A percentile compares a stretch with the other conserved stretches of the same genome.
These are phyloP conservation scores for Tholera decimalis DNA, from an alignment of 2,888 invertebrate species.

Conservation along the genomic window DNA sequence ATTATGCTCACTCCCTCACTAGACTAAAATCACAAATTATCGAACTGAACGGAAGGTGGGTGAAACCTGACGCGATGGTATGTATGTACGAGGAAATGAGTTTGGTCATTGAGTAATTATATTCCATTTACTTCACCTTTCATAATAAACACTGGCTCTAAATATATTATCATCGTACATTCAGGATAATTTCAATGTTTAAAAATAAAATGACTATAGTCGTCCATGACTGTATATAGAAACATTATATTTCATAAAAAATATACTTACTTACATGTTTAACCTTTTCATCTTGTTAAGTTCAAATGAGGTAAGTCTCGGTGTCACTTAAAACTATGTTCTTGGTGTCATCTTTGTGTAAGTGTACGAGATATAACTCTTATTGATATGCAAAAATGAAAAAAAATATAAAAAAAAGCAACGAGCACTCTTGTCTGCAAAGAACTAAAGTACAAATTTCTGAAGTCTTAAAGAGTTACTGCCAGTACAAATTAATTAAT, in stretches of 20 bases:
- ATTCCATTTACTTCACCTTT: conserved; percentile 65
- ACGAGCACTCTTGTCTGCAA: conserved; percentile 85
- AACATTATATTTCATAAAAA: conserved; percentile 74
- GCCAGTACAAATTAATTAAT: conserved; percentile 91
- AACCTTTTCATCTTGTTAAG: conserved; percentile 71
- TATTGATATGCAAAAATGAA: conserved; percentile 68
- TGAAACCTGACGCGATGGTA: conserved; percentile 48
- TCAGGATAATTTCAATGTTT: conserved; percentile 69
- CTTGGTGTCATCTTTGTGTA: conserved; percentile 86
- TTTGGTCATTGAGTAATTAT: conserved; percentile 62
- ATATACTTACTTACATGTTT: conserved; percentile 62
- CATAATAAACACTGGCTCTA: conserved; percentile 69
- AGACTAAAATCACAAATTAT: conserved; percentile 73
- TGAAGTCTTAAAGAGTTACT: conserved; percentile 87
- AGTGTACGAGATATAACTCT: conserved; percentile 73
- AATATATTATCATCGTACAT: conserved; percentile 62
- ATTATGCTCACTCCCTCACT: conserved; percentile 84
- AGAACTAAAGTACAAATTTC: conserved; percentile 90
- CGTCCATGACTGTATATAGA: conserved; percentile 83
- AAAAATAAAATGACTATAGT: conserved; percentile 69
- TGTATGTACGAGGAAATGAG: conserved; percentile 48
- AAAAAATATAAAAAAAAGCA: conserved; percentile 73
- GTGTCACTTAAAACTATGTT: conserved; percentile 82
- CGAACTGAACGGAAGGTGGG: conserved; percentile 62
- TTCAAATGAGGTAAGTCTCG: conserved; percentile 82